Evolutionary conservation across 2,797 vertebrate species (phyloP), one percentile per base, ranked within the genome.

Genomic region (Petrocephalus sullivani): DNA sequence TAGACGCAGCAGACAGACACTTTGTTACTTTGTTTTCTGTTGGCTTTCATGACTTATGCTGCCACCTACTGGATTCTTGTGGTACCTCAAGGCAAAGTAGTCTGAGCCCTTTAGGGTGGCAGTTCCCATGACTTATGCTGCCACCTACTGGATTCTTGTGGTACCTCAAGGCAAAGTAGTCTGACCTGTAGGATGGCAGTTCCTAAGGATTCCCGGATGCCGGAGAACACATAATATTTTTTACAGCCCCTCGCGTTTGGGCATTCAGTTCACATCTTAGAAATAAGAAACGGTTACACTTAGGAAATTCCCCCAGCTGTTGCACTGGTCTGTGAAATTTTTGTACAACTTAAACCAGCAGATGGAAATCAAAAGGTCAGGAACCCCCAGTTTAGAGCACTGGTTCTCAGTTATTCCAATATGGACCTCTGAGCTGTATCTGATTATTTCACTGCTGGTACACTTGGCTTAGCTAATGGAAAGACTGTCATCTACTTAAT

Each of bases 21-120:
- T 7, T 8, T 23, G 16, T 61, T 51, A 28, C 19, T 7, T 8
- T 23, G 16, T 61, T 51, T 83, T 51, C 87, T 67, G 46, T 37
- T 46, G 49, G 21, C 60, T 19, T 78, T 78, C 71, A 37, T 46
- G 71, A 8, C 33, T 81, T 85, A 41, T 56, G 16, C 81, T 56
- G 46, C 81, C 81, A 54, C 54, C 81, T 85, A 33, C 58, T 88
- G 87, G 58, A 88, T 37, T 85, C 60, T 23, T 23, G 57, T 61
- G 28, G 57, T 51, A 67, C 33, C 23, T 64, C 78, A 19, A 61
- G 78, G 41, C 16, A 21, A 84, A 58, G 57, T 53, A 10, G 51
- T 8, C 9, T 51, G 37, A 57, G 6, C 37, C 28, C 33, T 10
- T 9, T 51, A 81, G 37, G 46, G 51, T 28, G 0, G 21, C n/a